Evolutionary conservation across 37 sponge, comb jelly and placozoan genomes (phyloP).

Genomic region (Halisarca cf. caerulea): DNA sequence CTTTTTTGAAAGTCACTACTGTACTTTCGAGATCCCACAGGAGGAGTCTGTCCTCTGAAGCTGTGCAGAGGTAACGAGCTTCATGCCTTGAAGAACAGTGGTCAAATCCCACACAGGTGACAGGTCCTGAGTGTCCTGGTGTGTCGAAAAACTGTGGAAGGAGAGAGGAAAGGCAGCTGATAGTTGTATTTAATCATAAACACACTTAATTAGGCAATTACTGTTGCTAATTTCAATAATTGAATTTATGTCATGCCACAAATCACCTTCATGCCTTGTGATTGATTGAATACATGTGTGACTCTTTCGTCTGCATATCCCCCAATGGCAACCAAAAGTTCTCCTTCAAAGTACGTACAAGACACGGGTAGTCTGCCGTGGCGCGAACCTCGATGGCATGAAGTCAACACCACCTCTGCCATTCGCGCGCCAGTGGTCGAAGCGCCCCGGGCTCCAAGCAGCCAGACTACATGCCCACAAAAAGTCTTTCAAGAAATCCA

Average conservation of each 20-base stretch:
- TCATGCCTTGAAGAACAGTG: too few species aligned
- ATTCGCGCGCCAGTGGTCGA: background rate
- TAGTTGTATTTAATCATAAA: too few species aligned
- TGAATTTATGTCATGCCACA: background rate
- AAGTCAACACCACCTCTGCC: background rate
- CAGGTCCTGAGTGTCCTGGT: too few species aligned
- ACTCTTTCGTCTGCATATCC: constrained; percentile 9
- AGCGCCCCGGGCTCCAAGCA: background rate
- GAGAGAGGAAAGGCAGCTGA: too few species aligned
- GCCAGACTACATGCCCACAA: too few species aligned
- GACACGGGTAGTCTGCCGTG: background rate
- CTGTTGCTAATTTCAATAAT: too few species aligned
- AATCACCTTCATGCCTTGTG: background rate
- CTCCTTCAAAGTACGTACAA: background rate
- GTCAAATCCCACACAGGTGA: too few species aligned
- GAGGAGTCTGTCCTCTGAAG: constrained; percentile 45
- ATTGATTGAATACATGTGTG: background rate
- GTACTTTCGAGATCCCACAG: constrained; percentile 59
- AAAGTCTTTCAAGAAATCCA: background rate
- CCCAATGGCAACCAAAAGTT: background rate
- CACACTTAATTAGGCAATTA: too few species aligned
- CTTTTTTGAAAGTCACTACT: background rate
- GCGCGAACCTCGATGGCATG: background rate
- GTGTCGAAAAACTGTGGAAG: too few species aligned
- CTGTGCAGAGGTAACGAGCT: constrained; percentile 48